Evolutionary conservation across 2,888 invertebrate genomes (phyloP), one percentile per base, ranked within the genome.

Genomic region (Brachypalpus laphriformis): DNA sequence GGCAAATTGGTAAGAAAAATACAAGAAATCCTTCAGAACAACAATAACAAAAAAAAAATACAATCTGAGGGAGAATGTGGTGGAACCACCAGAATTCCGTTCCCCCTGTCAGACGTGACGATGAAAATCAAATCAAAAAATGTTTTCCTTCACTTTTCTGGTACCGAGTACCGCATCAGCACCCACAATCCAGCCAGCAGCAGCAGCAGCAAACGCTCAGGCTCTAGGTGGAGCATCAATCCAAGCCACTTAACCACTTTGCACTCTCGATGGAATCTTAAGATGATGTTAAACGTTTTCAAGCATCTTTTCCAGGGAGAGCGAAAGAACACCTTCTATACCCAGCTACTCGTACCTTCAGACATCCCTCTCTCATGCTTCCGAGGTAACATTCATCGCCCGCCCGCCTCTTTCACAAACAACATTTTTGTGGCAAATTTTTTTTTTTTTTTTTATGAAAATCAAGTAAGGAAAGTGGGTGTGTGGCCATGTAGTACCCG

Each of bases 191-290:
- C 65, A 77, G 47, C 51, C 31, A 47, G 8, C 57, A 40, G 40
- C n/a, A 40, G 40, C 18, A 56, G 31, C 56, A 56, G 0, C 34
- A 31, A 7, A 18, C 20, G 8, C 16, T 8, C 8, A 5, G 45
- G 16, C 54, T 51, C 49, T 40, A 8, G 34, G 61, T 61, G 25
- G 40, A 85, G 81, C 85, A 85, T 76, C 85, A 85, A 81, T 85
- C 66, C 81, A 70, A 85, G 85, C 75, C 85, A 85, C 85, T 85
- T 85, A 81, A 76, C 85, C 85, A 85, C 81, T 85, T 85, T 85
- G 85, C 76, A 65, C 85, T 85, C 59, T 81, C 81, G 81, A 81
- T 81, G 85, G 81, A 85, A 85, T 85, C 85, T 85, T 85, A 71
- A 85, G 85, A 85, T 76, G 81, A 61, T 81, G 85, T 85, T 85